Evolutionary conservation across 1,140 invertebrate genomes (phyloP), one percentile per base, ranked within the genome.

Genomic region (Reticulitermes speratus): DNA sequence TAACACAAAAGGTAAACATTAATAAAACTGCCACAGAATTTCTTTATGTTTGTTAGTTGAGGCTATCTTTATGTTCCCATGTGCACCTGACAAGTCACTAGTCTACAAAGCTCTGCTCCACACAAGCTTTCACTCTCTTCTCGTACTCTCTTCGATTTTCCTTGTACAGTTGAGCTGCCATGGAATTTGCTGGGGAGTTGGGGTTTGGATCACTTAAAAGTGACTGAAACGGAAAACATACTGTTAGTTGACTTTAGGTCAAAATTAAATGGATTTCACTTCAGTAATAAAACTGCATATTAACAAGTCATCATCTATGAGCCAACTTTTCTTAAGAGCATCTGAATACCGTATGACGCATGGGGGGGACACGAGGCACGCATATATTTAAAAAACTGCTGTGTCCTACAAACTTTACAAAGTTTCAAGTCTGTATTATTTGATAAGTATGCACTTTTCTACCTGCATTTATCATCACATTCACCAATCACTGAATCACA

Each of bases 191-290:
- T 90, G 97, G 97, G 90, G 97, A 98, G 93, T 98, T 98, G 87
- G 97, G 97, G 93, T 98, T 99, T 87, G 97, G 97, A 93, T 99
- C 97, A 95, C 97, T 97, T 91, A 98, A 93, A 92, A 98, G 93
- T 91, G 97, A 97, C 96, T 98, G 93, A 89, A 95, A 95, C 89
- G 89, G 91, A 89, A 92, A 90, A 91, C 75, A 86, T 32, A 45
- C 8, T n/a, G 83, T 84, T 84, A 84, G 83, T 84, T 59, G 83
- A 84, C 83, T 55, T 45, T 11, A n/a, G n/a, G 65, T 75, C 65
- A 75, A 25, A 75, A 30, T 55, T 16, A 55, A 55, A 55, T 55
- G 65, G n/a, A 55, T 16, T 21, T 55, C 14, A 55, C 11, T 55
- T 55, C 52, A 55, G 52, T 55, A 16, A 55, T 21, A 75, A 14